These are phyloP conservation scores for Muscidifurax raptorellus DNA, from an alignment of 1,140 invertebrate species.

Conservation along the genomic window DNA sequence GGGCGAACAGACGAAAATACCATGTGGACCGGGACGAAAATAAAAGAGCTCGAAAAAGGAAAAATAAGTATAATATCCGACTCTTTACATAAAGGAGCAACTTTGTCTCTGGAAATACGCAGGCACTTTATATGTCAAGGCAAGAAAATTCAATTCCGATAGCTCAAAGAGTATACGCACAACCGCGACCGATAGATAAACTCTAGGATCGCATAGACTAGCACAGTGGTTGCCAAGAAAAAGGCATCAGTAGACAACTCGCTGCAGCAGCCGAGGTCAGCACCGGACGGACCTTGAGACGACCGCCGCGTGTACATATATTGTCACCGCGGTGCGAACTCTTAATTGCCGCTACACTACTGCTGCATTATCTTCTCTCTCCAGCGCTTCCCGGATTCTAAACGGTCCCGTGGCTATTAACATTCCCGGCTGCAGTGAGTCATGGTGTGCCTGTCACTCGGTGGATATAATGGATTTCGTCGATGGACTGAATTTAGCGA, in stretches of 20 bases:
- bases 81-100: background rate
- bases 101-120: background rate
- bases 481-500: no score
- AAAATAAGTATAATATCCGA: background rate
- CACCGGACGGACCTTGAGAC: background rate
- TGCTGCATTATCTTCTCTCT: background rate
- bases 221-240: background rate
- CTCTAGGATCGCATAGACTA: no score
- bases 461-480: no score
- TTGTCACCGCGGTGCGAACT: background rate
- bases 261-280: background rate
- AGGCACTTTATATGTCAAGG: background rate
- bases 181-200: background rate
- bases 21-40: background rate
- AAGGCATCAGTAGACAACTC: background rate
- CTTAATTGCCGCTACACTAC: constrained; percentile 7
- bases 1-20: constrained; percentile 25
- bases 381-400: background rate
- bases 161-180: background rate
- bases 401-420: constrained; percentile 9
- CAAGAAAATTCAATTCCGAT: constrained; percentile 7
- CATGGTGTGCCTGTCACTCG: background rate
- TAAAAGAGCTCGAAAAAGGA: background rate
- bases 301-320: background rate
- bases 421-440: constrained; percentile 17